Evolutionary conservation across 1,140 invertebrate species (phyloP), one percentile per base, ranked within the genome.

Genomic region (Rhopalosiphum padi): DNA sequence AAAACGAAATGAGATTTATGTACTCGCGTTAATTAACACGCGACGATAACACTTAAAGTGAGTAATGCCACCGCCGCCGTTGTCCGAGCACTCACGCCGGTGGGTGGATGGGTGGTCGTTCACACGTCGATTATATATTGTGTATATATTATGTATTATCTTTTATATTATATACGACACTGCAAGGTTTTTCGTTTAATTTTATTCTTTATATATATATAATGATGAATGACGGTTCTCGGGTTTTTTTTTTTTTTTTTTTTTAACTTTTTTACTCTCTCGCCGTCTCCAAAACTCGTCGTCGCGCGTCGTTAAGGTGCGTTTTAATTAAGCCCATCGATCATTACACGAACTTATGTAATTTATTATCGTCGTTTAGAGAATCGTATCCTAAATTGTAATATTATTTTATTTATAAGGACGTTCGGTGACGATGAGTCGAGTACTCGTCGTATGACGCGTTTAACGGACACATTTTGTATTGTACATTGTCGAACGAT

Each of bases 1-100:
- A 30, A 87, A 85, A 88, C 46, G 46, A 87, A 87, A 87, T 21
- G 86, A 88, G 86, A 88, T 88, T 88, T 88, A 88, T 35, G 37
- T 43, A 86, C 41, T 83, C 18, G 60, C 30, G 86, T 88, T 87
- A 88, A 88, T 90, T 90, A 55, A 55, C 88, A 35, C 35, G n/a
- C 8, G n/a, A 21, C n/a, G 46, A 53, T 41, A 22, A 55, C 86
- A 51, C 46, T 87, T 48, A n/a, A n/a, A 48, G 43, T 48, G 30
- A 87, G 86, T n/a, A 21, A 22, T 48, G 86, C 43, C 11, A 41
- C 15, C 11, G 86, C 15, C 11, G 86, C n/a, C 22, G 37, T 23
- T 2, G 37, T 43, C 23, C 83, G 83, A 43, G 11, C 35, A 55
- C 60, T 77, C n/a, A 25, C 35, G 35, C 35, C 21, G 35, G 25